Conservation (phyloP, 1,140 invertebrate genomes). For the Chrysopa pallens region DNA sequence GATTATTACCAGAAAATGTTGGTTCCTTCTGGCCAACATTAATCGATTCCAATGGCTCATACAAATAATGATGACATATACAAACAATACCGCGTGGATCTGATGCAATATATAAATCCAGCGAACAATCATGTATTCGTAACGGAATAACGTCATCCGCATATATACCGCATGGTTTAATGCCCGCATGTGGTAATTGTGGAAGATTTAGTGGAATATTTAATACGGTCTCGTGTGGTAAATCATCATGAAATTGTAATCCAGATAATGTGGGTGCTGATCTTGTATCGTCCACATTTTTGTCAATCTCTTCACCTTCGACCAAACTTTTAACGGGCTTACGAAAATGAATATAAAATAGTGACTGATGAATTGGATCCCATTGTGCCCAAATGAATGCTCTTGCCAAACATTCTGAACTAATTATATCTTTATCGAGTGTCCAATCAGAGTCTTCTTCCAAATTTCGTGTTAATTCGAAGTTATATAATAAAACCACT, state of each 20-base stretch:
- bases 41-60: slow-evolving; percentile 31
- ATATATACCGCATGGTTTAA: slow-evolving; percentile 40
- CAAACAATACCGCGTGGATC: slow-evolving; percentile 55
- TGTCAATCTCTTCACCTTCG: slow-evolving; percentile 40
- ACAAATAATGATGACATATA: slow-evolving; percentile 71
- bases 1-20: slow-evolving; percentile 20
- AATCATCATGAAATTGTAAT: slow-evolving; percentile 64
- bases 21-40: slow-evolving; percentile 22
- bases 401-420: slow-evolving; percentile 42
- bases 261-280: slow-evolving; percentile 52
- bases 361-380: slow-evolving; percentile 54
- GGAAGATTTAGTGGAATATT: slow-evolving; percentile 70
- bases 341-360: slow-evolving; percentile 63
- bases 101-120: slow-evolving; percentile 61
- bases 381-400: slow-evolving; percentile 68
- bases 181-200: slow-evolving; percentile 35
- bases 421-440: no score
- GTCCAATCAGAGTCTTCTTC: no score
- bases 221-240: slow-evolving; percentile 71
- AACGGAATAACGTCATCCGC: slow-evolving; percentile 62
- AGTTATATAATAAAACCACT: slow-evolving; percentile 1
- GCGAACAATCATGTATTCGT: slow-evolving; percentile 57
- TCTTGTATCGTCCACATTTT: slow-evolving; percentile 27
- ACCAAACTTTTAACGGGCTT: slow-evolving; percentile 43
- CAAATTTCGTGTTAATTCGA: neutral